These are phyloP conservation scores for Ferdinandea cuprea DNA, from an alignment of 2,888 invertebrate genomes.

Conservation along the genomic window DNA sequence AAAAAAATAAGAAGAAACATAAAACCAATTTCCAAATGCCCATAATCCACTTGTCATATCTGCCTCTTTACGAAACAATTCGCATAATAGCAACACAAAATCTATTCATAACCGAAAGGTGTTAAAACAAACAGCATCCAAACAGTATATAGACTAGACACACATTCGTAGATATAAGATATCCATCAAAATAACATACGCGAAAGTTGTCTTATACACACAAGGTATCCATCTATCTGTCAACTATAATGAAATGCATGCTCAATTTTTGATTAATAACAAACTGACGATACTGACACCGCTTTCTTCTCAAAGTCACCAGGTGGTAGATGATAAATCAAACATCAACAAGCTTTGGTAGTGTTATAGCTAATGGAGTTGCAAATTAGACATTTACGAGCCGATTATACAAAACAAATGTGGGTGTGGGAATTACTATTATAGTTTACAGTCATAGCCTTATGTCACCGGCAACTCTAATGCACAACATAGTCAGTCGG, in stretches of 20 bases:
- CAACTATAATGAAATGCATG: conserved; percentile 29
- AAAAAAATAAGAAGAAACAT: too few relatives aligned
- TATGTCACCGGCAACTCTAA: not conserved
- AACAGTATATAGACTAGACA: too few relatives aligned
- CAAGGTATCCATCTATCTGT: not conserved
- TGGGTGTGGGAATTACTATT: not conserved
- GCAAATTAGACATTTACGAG: conserved; percentile 49
- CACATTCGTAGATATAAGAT: not conserved
- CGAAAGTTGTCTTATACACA: conserved; percentile 49
- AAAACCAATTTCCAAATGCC: too few relatives aligned
- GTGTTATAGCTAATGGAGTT: conserved; percentile 9
- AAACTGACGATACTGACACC: conserved; percentile 13
- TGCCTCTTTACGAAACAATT: conserved; percentile 1
- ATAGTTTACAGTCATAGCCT: not conserved
- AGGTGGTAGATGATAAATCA: conserved; percentile 47
- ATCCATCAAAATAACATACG: conserved; percentile 4
- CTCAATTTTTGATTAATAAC: conserved; percentile 36
- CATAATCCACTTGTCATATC: too few relatives aligned
- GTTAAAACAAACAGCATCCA: conserved; percentile 7
- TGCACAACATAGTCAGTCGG: not conserved
- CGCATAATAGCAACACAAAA: not conserved
- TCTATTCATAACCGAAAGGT: not conserved
- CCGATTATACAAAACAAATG: conserved; percentile 35
- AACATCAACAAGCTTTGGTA: conserved; percentile 40
- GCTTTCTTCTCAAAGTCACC: conserved; percentile 59